Evolutionary conservation across 2,113 vertebrate species (phyloP), one percentile per base, ranked within the genome.

Genomic region (Amblyornis subalaris): DNA sequence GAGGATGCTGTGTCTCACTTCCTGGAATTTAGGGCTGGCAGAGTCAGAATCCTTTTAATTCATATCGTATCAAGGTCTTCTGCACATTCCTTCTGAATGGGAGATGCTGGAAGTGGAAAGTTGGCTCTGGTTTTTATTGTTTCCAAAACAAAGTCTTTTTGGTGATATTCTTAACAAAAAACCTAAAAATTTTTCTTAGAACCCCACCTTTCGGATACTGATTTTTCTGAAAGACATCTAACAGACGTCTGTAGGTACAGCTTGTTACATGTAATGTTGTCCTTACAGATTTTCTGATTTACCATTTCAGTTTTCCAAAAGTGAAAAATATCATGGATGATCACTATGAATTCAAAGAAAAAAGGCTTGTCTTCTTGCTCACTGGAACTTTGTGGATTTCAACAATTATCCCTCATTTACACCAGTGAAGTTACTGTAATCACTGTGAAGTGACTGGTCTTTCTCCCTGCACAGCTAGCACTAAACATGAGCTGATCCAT

Each of bases 11-110:
- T 70, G 53, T 82, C 82, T 93, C 57, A 67, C 72, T 94, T 96
- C 91, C 80, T 89, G 90, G 92, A 96, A 89, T 86, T 85, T 66
- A 76, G 83, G 31, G 42, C 84, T 95, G 91, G 89, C 73, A 73
- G 77, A 85, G 26, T 48, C n/a, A 71, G 45, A 90, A 75, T 67
- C 64, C 66, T 96, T 90, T 89, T 94, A 93, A 95, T 94, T 91
- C 69, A 29, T 83, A 60, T 97, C 89, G 77, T 89, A 95, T 95
- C 94, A 96, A 95, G 87, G 76, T 93, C 66, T 89, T 95, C 73
- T 90, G 38, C 36, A 28, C 90, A 95, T 93, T 95, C 87, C 29
- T 94, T 89, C 58, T 95, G 75, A 91, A 95, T 73, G 42, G 74
- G 22, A 80, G 73, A 71, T 35, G 18, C 25, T 95, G 36, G 57